Base-by-base conservation (phyloP, 2,888 invertebrate genomes). In the Hermaeophaga mercurialis region DNA sequence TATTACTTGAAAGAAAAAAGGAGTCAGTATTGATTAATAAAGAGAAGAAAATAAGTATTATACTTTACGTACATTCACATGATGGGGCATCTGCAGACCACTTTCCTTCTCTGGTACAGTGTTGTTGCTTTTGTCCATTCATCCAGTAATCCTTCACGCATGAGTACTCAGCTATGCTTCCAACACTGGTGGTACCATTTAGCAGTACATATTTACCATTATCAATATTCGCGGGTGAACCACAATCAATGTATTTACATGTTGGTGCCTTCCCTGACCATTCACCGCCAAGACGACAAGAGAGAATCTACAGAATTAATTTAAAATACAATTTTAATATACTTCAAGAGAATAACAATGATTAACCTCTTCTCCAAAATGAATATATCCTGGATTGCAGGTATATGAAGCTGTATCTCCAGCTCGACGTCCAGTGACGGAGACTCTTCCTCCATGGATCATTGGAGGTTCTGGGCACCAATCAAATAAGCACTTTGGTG, bases 231-330 rank as follows among this genome's bases (percentile, higher is more conserved):
- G 88, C 89, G 0, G 90, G 91, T 5, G 89, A 87, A 0, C 91
- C 92, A 74, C 92, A 94, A 75, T 90, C 93, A 1, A 94, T 90
- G 77, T 88, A 94, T 73, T 90, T 87, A 75, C 94, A 94, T 2
- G 86, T 84, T 0, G 94, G 92, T 0, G 90, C 84, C 71, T 84
- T 84, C 12, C 88, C 88, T 0, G 88, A 86, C 94, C 94, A 95
- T 58, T 85, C 83, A 0, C 95, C 95, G 1, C 94, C 94, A 11
- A 94, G 82, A 31, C 88, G 87, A 73, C 95, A 95, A 8, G 88
- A 87, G 26, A 93, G 81, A 31, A 88, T 84, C 90, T 91, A 71
- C 11, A 72, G 73, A 61, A 36, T 11, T 26, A 34, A 17, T 19
- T n/a, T n/a, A n/a, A 15, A 1, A 14, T 14, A 34, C 22, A 26